Base-by-base conservation (phyloP, 2,888 invertebrate species). In the Mystacides longicornis region DNA sequence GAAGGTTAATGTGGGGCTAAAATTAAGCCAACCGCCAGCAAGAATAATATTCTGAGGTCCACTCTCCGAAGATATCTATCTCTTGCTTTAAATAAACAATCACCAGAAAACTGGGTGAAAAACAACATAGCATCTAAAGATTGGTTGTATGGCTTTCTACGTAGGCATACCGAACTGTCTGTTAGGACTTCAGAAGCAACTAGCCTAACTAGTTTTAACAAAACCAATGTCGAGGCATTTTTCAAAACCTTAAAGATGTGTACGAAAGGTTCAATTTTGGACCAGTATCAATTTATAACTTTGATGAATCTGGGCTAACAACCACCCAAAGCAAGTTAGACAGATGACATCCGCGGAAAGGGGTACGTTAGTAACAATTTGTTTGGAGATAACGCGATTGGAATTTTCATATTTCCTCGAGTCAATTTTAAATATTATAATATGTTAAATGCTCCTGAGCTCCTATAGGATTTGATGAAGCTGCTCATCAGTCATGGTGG, bases 311-410 rank as follows among this genome's bases (percentile, higher is more conserved):
- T 31, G 50, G 33, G 11, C 27, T 50, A 5, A 50, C 50, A 11
- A 50, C 50, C 19, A 23, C 23, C 18, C 50, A 31, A 50, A 50
- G 33, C 50, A 50, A 50, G 50, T 50, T n/a, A 33, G 50, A 33
- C 33, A 27, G 20, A 19, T 33, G 20, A 50, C 31, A 50, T 50
- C 50, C 19, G 50, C 50, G 23, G 50, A 50, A 50, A 11, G 50
- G 23, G 50, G 33, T 20, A 31, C 50, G 18, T 23, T 50, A n/a
- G 19, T 50, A 16, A 50, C 50, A 20, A 19, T 50, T 11, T 50
- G 50, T 33, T 27, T 14, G 50, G 19, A 31, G 50, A 9, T n/a
- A 48, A 48, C 23, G 48, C 48, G 23, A 23, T 48, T 23, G 48
- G 48, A 18, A 48, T 45, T 45, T 45, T 45, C 20, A 45, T 45